Percentiles rank a stretch among this genome's conserved stretches.
phyloP scores from a whole-genome alignment of 2,113 vertebrate species.

The Myanophis thanlyinensis region DNA sequence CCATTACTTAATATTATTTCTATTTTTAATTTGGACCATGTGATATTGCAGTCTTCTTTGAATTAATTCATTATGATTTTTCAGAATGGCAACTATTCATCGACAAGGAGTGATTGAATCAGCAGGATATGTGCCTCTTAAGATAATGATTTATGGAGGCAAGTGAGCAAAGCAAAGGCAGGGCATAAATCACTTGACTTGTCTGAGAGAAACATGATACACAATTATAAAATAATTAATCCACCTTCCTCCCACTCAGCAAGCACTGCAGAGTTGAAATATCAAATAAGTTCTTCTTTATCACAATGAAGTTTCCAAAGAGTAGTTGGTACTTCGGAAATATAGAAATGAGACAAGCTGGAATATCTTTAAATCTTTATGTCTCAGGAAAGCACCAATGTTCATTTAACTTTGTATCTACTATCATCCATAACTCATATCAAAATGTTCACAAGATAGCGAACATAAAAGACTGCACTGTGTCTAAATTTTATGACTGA shows the following conservation, averaged over 20 bases:
- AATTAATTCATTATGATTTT: background rate
- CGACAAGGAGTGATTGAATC: background rate
- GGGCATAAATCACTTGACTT: slow-evolving; percentile 25
- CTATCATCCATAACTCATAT: background rate
- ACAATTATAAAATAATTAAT: slow-evolving; percentile 22
- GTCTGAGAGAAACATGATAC: background rate
- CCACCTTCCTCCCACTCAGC: background rate
- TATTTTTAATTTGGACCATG: background rate
- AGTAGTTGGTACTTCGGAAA: background rate
- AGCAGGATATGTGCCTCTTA: background rate
- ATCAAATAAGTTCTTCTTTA: background rate
- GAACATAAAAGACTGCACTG: background rate
- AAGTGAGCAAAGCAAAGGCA: background rate
- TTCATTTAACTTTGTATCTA: background rate
- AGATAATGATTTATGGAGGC: slow-evolving; percentile 16
- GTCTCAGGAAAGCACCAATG: background rate
- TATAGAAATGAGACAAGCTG: background rate
- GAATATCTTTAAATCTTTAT: background rate
- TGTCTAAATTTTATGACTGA: background rate
- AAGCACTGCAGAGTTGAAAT: background rate
- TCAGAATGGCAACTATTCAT: background rate
- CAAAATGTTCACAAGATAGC: background rate
- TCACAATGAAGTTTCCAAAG: background rate
- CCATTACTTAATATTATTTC: background rate
- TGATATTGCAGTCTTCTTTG: background rate